Base-by-base conservation (phyloP, 2,113 vertebrate genomes). In the Phalacrocorax pelagicus region DNA sequence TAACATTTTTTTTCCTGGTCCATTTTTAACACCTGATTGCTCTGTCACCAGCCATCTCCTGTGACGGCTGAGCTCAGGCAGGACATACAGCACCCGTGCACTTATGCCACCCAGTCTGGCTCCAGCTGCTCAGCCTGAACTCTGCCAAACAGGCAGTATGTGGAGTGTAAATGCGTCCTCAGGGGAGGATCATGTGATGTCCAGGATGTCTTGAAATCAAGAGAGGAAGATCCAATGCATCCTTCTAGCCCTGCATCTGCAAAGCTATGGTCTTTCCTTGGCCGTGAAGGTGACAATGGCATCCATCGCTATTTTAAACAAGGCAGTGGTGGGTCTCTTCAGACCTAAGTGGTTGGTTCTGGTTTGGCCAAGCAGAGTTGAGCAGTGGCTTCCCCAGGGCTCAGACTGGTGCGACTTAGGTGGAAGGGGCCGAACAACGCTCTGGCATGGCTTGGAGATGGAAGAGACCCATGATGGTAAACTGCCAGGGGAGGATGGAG, bases 341-440 rank as follows among this genome's bases (percentile, higher is more conserved):
- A 29, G 36, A 58, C 11, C 32, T 17, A 19, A 20, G 21, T 12
- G 38, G 7, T 1, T 47, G 42, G 24, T 1, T 0, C 5, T 46
- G 32, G 15, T 72, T 78, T 81, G 54, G 42, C 22, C 22, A 46
- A 21, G 54, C 22, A 14, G 22, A 51, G 47, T 11, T 52, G 63
- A 88, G 63, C 3, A 1, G 18, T 78, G 70, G 54, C 38, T 69
- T 85, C 8, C 14, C 34, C 27, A 21, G 38, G 14, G 13, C 44
- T 47, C 47, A 52, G 12, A 42, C 24, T 70, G 44, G 8, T 29
- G 24, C 20, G 58, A 66, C 3, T 18, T n/a, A 6, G 27, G 23
- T 67, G 21, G 47, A 67, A 78, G 12, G 20, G 26, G 57, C 55
- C 59, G 66, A 51, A 21, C 32, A 26, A 42, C 36, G 38, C 19